Evolutionary conservation across 1,140 invertebrate species (phyloP).

Genomic region (Macrostomum lignano): DNA sequence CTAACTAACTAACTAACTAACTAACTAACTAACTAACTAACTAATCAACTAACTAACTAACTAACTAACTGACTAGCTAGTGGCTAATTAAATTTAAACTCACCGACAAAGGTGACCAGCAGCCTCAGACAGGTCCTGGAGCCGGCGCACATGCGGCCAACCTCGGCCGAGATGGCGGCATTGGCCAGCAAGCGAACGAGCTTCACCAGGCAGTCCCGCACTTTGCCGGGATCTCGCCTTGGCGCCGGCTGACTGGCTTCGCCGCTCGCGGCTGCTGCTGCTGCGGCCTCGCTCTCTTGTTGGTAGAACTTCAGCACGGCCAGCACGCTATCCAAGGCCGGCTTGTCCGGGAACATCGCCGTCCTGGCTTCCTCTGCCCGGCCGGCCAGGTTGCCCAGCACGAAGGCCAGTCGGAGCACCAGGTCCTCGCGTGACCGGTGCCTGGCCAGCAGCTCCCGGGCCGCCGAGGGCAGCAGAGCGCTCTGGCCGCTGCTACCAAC

Average conservation of each 20-base stretch:
- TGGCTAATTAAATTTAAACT: no score
- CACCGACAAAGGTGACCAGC: constrained; percentile 30
- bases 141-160: constrained; percentile 34
- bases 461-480: no score
- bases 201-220: constrained; percentile 27
- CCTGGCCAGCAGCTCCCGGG: no score
- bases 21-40: no score
- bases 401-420: constrained; percentile 41
- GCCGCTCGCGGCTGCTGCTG: not conserved
- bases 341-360: constrained; percentile 32
- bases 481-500: no score
- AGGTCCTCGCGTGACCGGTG: no score
- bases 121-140: constrained; percentile 24
- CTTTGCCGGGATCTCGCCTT: constrained; percentile 7
- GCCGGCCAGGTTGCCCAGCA: constrained; percentile 45
- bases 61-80: no score
- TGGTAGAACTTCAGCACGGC: constrained; percentile 33
- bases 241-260: no score
- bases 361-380: constrained; percentile 36
- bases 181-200: constrained; percentile 42
- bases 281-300: not conserved
- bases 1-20: no score
- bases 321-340: constrained; percentile 32
- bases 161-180: constrained; percentile 40
- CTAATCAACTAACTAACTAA: no score